Percentiles rank a stretch among this genome's conserved stretches.
Evolutionary conservation across 2,888 invertebrate genomes (phyloP).

Genomic region (Drosophila algonquin): DNA sequence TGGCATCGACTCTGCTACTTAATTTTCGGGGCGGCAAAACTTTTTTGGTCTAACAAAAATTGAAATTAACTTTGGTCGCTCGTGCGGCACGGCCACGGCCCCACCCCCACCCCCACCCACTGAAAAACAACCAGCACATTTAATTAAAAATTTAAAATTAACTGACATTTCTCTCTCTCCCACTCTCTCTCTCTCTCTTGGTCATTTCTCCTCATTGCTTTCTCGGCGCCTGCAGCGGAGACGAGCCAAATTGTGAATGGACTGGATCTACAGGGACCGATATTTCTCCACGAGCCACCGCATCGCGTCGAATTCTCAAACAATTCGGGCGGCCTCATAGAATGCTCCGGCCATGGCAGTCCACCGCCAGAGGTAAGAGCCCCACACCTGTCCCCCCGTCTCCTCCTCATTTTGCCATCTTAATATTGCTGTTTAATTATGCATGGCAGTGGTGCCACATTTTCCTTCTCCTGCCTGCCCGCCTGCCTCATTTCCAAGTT

Average conservation of each 20-base stretch:
- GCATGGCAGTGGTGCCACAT: constrained; percentile 60
- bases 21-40: constrained; percentile 53
- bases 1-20: constrained; percentile 53
- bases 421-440: constrained; percentile 71
- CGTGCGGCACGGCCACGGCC: neutral
- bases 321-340: constrained; percentile 89
- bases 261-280: constrained; percentile 88
- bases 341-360: constrained; percentile 88
- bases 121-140: constrained; percentile 18
- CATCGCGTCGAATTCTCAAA: constrained; percentile 91
- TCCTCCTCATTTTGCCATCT: constrained; percentile 12
- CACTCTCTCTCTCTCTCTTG: constrained; percentile 8
- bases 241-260: constrained; percentile 78
- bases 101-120: neutral
- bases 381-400: neutral
- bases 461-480: constrained; percentile 27
- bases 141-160: constrained; percentile 71
- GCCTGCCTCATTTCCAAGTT: constrained; percentile 61
- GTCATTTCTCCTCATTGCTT: constrained; percentile 9
- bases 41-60: constrained; percentile 67
- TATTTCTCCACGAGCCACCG: constrained; percentile 88
- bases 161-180: constrained; percentile 21
- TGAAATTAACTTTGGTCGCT: constrained; percentile 74
- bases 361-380: constrained; percentile 88
- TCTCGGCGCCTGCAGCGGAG: constrained; percentile 55